Conservation (phyloP, 1,140 invertebrate genomes). For the Brachystomella parvula region DNA sequence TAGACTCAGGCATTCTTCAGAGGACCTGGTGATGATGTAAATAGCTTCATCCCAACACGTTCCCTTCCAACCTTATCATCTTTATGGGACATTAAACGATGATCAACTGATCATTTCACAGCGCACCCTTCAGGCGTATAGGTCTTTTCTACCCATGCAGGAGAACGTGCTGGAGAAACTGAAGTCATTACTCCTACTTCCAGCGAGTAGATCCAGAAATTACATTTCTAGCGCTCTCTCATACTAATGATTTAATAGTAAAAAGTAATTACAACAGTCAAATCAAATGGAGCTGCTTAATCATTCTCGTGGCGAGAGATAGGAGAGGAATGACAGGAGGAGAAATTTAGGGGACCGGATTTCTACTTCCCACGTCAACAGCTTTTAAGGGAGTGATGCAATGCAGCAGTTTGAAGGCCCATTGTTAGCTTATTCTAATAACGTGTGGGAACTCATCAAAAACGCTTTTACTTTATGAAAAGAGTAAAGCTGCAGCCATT, state of each 20-base stretch:
- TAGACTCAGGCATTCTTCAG: not conserved
- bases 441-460: no score
- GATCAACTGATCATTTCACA: conserved; percentile 7
- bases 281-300: not conserved
- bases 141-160: not conserved
- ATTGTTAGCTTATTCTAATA: no score
- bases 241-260: not conserved
- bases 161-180: not conserved
- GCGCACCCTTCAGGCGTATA: not conserved
- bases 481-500: no score
- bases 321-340: not conserved
- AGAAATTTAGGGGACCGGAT: no score
- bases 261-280: not conserved
- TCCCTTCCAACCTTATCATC: not conserved
- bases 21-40: conserved; percentile 11
- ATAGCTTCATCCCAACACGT: conserved; percentile 4
- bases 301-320: conserved; percentile 6
- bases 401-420: no score
- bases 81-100: conserved; percentile 8
- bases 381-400: no score
- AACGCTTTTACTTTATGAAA: no score
- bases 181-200: not conserved
- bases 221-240: not conserved
- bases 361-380: no score
- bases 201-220: not conserved